Conservation (phyloP, 2,797 vertebrate species). For the Diplodus puntazzo region DNA sequence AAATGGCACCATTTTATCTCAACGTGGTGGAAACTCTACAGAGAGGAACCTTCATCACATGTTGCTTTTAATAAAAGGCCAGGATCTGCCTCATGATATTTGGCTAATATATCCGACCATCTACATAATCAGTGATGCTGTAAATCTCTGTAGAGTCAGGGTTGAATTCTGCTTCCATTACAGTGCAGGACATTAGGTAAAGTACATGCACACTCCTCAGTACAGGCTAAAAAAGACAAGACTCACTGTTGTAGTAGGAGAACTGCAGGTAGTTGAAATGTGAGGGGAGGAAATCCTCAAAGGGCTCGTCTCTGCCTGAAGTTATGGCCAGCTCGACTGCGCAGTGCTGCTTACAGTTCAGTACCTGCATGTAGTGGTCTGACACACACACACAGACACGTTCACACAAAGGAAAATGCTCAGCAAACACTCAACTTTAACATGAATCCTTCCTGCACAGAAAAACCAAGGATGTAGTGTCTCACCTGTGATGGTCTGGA, state of each 20-base stretch:
- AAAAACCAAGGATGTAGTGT: fast-evolving
- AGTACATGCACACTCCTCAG: not conserved
- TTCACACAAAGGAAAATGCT: not conserved
- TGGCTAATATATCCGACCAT: not conserved
- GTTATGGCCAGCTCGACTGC: slow-evolving; percentile 88
- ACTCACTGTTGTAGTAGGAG: slow-evolving; percentile 97
- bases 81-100: not conserved
- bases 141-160: not conserved
- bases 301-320: slow-evolving; percentile 86
- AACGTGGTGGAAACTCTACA: not conserved
- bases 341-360: slow-evolving; percentile 95
- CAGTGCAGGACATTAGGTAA: not conserved
- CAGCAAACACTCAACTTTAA: not conserved
- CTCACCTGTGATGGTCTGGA: slow-evolving; percentile 92
- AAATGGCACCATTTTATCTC: not conserved
- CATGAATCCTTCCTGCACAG: not conserved
- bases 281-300: slow-evolving; percentile 93
- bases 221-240: not conserved
- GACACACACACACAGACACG: slow-evolving; percentile 52
- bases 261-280: slow-evolving; percentile 98
- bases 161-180: not conserved
- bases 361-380: slow-evolving; percentile 96
- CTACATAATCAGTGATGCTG: not conserved
- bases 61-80: not conserved
- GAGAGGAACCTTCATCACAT: not conserved